These are phyloP conservation scores for Xyrichtys novacula DNA, from an alignment of 2,797 vertebrate genomes.

Conservation along the genomic window DNA sequence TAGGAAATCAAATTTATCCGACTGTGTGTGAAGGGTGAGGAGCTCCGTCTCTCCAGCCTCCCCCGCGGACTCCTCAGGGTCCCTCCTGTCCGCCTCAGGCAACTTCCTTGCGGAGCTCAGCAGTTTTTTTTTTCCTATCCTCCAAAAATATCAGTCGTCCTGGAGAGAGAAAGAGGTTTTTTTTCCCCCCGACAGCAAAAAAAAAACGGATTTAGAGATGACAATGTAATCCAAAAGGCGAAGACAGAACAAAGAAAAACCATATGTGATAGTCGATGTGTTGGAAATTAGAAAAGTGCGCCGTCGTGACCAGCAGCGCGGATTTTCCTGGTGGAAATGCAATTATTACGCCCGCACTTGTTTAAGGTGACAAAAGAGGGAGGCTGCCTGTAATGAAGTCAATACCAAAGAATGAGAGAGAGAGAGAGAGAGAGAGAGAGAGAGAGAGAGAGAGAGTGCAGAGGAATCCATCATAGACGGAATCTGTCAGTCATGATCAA, in stretches of 20 bases:
- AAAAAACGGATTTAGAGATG: conserved; percentile 28
- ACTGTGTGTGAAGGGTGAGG: conserved; percentile 23
- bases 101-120: conserved; percentile 84
- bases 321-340: conserved; percentile 14
- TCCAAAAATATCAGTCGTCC: conserved; percentile 39
- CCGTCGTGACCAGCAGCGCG: conserved; percentile 31
- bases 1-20: conserved; percentile 44
- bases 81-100: conserved; percentile 68
- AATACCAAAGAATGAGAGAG: conserved; percentile 60
- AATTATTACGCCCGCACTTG: conserved; percentile 55
- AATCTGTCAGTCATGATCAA: conserved; percentile 61
- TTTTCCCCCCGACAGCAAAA: conserved; percentile 23
- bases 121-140: conserved; percentile 59
- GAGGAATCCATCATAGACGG: conserved; percentile 67
- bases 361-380: conserved; percentile 60
- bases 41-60: conserved; percentile 51
- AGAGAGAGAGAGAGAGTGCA: conserved; percentile 17
- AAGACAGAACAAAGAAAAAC: background rate
- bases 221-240: conserved; percentile 33
- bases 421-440: background rate
- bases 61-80: conserved; percentile 59
- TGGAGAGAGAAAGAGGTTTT: conserved; percentile 11
- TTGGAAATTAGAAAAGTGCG: conserved; percentile 31
- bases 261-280: background rate
- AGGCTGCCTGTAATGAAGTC: conserved; percentile 63